Evolutionary conservation across 1,140 invertebrate species (phyloP).

Genomic region (Fragariocoptes setiger): DNA sequence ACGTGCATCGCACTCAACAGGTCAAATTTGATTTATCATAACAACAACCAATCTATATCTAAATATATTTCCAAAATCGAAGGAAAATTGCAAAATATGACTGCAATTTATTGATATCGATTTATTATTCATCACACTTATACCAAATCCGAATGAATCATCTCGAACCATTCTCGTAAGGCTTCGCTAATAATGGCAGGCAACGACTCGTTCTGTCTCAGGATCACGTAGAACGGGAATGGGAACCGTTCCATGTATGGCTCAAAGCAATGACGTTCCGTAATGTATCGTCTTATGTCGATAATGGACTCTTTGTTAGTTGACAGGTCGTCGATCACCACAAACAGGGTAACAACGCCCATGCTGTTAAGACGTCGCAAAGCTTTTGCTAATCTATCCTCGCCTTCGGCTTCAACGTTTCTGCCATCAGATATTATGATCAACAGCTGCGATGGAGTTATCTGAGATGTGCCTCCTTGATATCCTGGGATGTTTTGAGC

Average conservation of each 20-base stretch:
- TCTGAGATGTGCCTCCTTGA: constrained; percentile 27
- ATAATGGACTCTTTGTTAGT: constrained; percentile 63
- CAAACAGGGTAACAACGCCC: constrained; percentile 68
- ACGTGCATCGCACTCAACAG: too few relatives aligned
- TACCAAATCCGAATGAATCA: constrained; percentile 38
- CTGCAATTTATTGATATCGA: too few relatives aligned
- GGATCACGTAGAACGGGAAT: constrained; percentile 89
- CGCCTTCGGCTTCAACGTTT: constrained; percentile 62
- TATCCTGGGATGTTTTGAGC: not conserved
- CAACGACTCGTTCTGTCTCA: constrained; percentile 51
- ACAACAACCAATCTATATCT: too few relatives aligned
- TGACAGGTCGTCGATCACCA: constrained; percentile 70
- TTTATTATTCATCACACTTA: too few relatives aligned
- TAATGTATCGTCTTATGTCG: constrained; percentile 45
- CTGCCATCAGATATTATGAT: constrained; percentile 77
- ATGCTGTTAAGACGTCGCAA: constrained; percentile 41
- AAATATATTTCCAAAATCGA: too few relatives aligned
- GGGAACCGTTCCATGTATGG: constrained; percentile 65
- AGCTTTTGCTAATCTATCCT: constrained; percentile 34
- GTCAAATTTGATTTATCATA: too few relatives aligned
- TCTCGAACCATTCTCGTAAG: constrained; percentile 87
- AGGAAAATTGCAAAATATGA: too few relatives aligned
- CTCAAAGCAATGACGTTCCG: constrained; percentile 19
- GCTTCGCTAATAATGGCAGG: constrained; percentile 74
- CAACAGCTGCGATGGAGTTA: constrained; percentile 34